phyloP scores from a whole-genome alignment of 2,888 invertebrate genomes.

The Catotricha subobsoleta region DNA sequence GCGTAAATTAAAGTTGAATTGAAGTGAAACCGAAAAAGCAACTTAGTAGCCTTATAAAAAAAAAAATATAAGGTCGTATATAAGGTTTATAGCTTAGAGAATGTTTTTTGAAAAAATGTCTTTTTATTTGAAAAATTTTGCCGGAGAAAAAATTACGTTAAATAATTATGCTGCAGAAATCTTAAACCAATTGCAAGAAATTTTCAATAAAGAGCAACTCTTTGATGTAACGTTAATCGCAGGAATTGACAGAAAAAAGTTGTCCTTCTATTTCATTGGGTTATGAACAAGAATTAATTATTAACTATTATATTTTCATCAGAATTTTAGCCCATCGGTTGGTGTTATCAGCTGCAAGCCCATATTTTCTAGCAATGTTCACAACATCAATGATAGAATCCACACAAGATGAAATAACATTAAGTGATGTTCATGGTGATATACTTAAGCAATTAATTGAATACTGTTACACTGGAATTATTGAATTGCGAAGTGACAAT shows the following conservation, averaged over 20 bases:
- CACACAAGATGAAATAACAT: constrained; percentile 61
- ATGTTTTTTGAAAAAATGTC: too few relatives aligned
- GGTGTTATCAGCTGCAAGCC: constrained; percentile 78
- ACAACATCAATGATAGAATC: constrained; percentile 74
- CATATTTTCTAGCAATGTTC: constrained; percentile 94
- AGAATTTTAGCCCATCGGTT: constrained; percentile 7
- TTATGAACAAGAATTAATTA: background rate
- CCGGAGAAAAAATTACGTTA: too few relatives aligned
- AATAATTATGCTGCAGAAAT: constrained; percentile 68
- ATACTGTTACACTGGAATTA: constrained; percentile 45
- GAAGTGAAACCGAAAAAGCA: too few relatives aligned
- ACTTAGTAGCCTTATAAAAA: too few relatives aligned
- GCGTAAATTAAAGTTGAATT: too few relatives aligned
- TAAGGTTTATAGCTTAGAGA: too few relatives aligned
- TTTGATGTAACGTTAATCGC: constrained; percentile 79
- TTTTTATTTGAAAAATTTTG: too few relatives aligned
- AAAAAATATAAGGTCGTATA: too few relatives aligned
- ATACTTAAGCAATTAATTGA: constrained; percentile 68
- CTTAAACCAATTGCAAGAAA: constrained; percentile 63
- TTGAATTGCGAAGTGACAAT: constrained; percentile 75
- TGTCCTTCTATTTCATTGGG: background rate
- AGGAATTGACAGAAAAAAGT: constrained; percentile 46
- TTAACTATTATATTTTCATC: constrained; percentile 3
- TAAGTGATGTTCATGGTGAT: constrained; percentile 72
- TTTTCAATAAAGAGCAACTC: constrained; percentile 62